These are phyloP conservation scores for Python bivittatus DNA, from an alignment of 2,113 vertebrate genomes.

Conservation along the genomic window DNA sequence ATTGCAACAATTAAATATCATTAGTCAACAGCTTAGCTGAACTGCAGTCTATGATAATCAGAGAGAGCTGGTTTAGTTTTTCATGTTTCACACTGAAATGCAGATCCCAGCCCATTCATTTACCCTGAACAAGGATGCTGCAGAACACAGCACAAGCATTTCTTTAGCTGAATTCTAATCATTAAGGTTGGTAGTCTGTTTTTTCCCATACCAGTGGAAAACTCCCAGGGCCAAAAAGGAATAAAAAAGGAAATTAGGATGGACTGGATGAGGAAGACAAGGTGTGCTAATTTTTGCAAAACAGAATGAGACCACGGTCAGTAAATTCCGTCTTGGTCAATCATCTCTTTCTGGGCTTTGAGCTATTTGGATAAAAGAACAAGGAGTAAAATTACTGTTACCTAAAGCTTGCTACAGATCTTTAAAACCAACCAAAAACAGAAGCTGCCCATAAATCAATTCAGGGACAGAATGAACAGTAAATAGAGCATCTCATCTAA, in stretches of 20 bases:
- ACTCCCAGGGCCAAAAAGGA: background rate
- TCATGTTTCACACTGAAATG: background rate
- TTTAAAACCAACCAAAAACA: background rate
- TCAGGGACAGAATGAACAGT: background rate
- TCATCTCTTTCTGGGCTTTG: background rate
- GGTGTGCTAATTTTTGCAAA: background rate
- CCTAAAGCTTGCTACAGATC: background rate
- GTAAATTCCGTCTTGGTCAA: background rate
- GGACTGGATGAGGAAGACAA: background rate
- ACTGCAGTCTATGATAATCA: background rate
- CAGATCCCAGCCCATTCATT: background rate
- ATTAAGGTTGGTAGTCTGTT: background rate
- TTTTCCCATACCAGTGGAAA: background rate
- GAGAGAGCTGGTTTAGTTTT: background rate
- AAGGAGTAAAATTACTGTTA: background rate
- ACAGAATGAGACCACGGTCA: background rate
- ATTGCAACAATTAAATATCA: slow-evolving; percentile 27
- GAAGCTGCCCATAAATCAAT: background rate
- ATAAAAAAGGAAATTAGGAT: background rate
- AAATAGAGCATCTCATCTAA: background rate
- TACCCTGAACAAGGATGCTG: too few relatives aligned
- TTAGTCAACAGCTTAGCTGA: slow-evolving; percentile 19
- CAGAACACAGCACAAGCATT: slow-evolving; percentile 15
- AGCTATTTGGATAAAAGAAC: background rate
- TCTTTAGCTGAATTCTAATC: background rate